Base-by-base conservation (phyloP, 1,140 invertebrate genomes). In the Carposina sasakii region DNA sequence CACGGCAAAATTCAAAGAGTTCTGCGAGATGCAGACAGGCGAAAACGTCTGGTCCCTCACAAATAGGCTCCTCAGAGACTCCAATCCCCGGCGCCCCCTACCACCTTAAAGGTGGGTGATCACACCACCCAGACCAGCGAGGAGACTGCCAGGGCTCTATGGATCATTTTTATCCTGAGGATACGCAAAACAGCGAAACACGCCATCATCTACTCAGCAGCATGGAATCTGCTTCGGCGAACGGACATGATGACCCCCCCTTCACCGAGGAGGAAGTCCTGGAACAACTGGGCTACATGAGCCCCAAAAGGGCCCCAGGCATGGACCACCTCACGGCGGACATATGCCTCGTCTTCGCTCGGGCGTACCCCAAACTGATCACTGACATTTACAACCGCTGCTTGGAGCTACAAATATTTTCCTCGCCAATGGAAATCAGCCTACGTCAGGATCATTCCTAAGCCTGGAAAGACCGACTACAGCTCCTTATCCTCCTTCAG, bases 11-110 rank as follows among this genome's bases (percentile, higher is more conserved):
- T 61, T 61, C 20, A 47, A 28, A 12, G 43, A 54, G 0, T 61
- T 61, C 21, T 61, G 59, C 13, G 42, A 43, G 2, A 13, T 9
- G 8, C 59, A 61, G 40, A 23, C 12, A 0, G 54, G 49, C 13
- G 59, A 57, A 23, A 20, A 57, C 17, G 59, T 61, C 0, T 61
- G 51, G 51, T 54, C 54, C 0, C 17, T 63, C 0, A 63, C 53
- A 0, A 63, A 63, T 20, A 30, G 57, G 9, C 41, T 60, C 1
- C 40, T 60, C 2, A 56, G 49, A 47, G 37, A 1, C 2, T 22
- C 17, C 1, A 16, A 33, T 5, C 33, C 23, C 2, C 3, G n/a
- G n/a, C 16, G 26, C 9, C 36, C 58, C 58, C 52, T 3, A 21
- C 50, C 0, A 61, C 58, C 3, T 21, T 56, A 1, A 50, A 36